Evolutionary conservation across 1,140 invertebrate species (phyloP).

Genomic region (Penaeus vannamei): DNA sequence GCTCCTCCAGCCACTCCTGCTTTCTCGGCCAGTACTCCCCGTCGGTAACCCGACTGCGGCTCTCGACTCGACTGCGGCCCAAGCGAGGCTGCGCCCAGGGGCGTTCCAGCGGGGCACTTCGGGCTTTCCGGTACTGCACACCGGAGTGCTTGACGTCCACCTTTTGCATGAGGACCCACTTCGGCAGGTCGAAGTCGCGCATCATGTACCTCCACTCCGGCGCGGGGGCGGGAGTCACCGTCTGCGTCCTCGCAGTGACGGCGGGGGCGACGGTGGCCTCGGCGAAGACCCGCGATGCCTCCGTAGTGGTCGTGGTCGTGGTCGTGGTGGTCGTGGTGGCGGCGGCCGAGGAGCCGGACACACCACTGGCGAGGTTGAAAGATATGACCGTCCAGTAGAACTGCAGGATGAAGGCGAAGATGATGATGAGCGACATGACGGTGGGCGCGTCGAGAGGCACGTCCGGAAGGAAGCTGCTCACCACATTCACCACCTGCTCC

Average conservation of each 20-base stretch:
- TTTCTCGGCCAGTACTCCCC: too few species aligned
- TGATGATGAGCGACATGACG: slow-evolving; percentile 47
- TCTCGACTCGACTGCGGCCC: not conserved
- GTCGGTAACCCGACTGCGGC: not conserved
- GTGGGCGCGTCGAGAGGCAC: slow-evolving; percentile 45
- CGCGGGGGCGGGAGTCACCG: slow-evolving; percentile 49
- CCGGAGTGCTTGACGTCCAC: not conserved
- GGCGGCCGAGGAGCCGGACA: not conserved
- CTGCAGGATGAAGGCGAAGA: slow-evolving; percentile 53
- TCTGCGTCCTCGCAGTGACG: slow-evolving; percentile 13
- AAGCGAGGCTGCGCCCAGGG: too few species aligned
- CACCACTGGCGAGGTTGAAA: slow-evolving; percentile 16
- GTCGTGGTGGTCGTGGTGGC: slow-evolving; percentile 7
- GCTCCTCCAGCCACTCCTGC: too few species aligned
- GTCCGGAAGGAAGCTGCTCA: slow-evolving; percentile 7
- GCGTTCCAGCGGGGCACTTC: not conserved
- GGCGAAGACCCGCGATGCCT: not conserved
- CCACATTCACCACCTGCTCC: slow-evolving; percentile 4
- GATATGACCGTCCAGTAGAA: slow-evolving; percentile 50
- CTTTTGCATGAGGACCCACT: slow-evolving; percentile 4
- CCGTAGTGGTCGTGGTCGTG: slow-evolving; percentile 26
- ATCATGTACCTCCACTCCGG: slow-evolving; percentile 40
- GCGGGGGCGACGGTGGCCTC: too few species aligned
- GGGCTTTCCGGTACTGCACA: slow-evolving; percentile 3
- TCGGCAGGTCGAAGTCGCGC: not conserved